A percentile compares a stretch with the other conserved stretches of the same genome.
These are phyloP conservation scores for Coccyzus lansbergi DNA, from an alignment of 2,797 vertebrate species.

Conservation along the genomic window DNA sequence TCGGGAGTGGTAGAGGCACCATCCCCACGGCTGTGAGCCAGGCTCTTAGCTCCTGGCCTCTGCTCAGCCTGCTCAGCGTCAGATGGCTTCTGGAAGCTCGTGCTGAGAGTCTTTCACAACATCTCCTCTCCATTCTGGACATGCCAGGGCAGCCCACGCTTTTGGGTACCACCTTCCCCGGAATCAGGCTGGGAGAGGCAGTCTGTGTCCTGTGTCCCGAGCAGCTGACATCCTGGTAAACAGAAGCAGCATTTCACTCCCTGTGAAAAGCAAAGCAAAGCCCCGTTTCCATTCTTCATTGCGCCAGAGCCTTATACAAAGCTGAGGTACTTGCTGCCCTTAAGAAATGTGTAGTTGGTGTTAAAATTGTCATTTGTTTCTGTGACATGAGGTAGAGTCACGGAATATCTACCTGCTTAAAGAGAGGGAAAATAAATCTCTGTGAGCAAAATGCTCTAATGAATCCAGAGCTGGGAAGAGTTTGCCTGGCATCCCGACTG, in stretches of 20 bases:
- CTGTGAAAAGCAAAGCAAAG: background rate
- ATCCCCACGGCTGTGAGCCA: rapidly evolving
- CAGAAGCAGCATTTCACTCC: background rate
- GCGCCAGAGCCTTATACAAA: background rate
- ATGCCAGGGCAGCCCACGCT: background rate
- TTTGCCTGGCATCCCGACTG: background rate
- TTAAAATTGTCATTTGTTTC: background rate
- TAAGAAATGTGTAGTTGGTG: background rate
- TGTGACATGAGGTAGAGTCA: background rate
- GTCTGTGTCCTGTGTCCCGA: background rate
- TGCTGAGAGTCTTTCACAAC: background rate
- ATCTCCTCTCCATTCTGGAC: background rate
- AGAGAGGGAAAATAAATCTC: background rate
- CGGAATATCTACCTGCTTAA: background rate
- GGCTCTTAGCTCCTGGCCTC: background rate
- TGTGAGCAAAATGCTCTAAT: background rate
- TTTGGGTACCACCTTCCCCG: background rate
- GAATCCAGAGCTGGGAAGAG: background rate
- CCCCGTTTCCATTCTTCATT: rapidly evolving
- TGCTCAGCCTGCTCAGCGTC: background rate
- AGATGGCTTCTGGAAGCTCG: background rate
- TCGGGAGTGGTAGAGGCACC: background rate
- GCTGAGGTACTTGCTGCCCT: background rate
- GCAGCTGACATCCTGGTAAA: background rate
- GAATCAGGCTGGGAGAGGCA: background rate